phyloP scores from a whole-genome alignment of 2,113 vertebrate species.

The Maccullochella peelii region DNA sequence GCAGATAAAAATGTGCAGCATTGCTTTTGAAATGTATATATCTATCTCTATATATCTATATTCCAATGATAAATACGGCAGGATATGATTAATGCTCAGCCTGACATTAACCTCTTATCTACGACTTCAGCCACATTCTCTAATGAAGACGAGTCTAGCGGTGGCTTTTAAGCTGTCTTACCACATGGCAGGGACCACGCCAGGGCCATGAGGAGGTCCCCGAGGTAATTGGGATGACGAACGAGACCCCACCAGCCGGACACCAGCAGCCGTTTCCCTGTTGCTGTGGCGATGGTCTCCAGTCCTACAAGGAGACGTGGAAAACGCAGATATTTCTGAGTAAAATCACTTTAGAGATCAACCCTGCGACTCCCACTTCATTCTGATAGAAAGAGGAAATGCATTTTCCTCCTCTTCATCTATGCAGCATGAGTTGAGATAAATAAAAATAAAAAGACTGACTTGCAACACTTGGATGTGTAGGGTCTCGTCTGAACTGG shows the following conservation, averaged over 20 bases:
- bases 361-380: background rate
- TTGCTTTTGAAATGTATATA: background rate
- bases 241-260: conserved; percentile 95
- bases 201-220: conserved; percentile 93
- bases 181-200: conserved; percentile 94
- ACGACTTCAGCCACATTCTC: conserved; percentile 18
- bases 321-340: conserved; percentile 2
- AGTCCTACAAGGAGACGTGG: conserved; percentile 80
- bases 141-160: background rate
- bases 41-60: too few species aligned
- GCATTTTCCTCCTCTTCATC: background rate
- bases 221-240: conserved; percentile 93
- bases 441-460: conserved; percentile 48
- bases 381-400: background rate
- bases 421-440: background rate
- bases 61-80: conserved; percentile 1
- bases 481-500: conserved; percentile 90
- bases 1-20: background rate
- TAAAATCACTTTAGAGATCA: conserved; percentile 19
- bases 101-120: conserved; percentile 1
- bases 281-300: conserved; percentile 90
- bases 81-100: conserved; percentile 7
- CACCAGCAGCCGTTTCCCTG: conserved; percentile 89
- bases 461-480: conserved; percentile 87
- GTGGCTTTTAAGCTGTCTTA: conserved; percentile 76